These are phyloP conservation scores for Atherinosoma microstoma DNA, from an alignment of 2,797 vertebrate genomes.

Conservation along the genomic window DNA sequence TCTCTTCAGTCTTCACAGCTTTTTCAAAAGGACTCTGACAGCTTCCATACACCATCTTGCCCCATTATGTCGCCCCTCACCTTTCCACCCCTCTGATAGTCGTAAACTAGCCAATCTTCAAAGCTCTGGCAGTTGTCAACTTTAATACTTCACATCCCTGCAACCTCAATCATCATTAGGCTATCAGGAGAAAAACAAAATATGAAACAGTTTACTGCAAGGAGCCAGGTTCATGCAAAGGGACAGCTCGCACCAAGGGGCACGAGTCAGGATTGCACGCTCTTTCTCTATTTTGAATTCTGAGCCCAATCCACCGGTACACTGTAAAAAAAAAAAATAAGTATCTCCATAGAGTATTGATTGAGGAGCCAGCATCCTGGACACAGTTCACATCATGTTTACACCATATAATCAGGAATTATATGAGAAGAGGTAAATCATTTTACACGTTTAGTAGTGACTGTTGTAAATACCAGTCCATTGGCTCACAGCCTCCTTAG, in stretches of 20 bases:
- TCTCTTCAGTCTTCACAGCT: constrained; percentile 29
- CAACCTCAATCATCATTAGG: constrained; percentile 19
- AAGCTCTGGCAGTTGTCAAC: constrained; percentile 56
- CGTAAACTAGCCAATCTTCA: constrained; percentile 46
- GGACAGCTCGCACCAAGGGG: constrained; percentile 30
- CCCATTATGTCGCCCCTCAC: constrained; percentile 35
- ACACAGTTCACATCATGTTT: background rate
- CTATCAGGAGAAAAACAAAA: constrained; percentile 20
- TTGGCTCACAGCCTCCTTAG: background rate
- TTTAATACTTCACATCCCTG: constrained; percentile 42
- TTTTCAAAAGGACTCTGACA: constrained; percentile 7
- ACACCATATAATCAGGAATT: background rate
- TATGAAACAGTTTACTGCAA: constrained; percentile 6
- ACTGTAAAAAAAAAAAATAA: constrained; percentile 54
- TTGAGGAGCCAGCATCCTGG: background rate
- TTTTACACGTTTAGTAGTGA: background rate
- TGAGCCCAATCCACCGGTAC: constrained; percentile 27
- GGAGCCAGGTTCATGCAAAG: constrained; percentile 25
- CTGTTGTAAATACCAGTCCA: background rate
- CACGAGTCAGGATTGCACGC: constrained; percentile 28
- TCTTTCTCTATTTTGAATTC: constrained; percentile 64
- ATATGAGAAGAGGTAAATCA: background rate
- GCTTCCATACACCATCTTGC: constrained; percentile 10
- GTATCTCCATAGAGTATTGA: background rate
- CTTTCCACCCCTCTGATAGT: constrained; percentile 47